A percentile compares a stretch with the other conserved stretches of the same genome.
phyloP scores from a whole-genome alignment of 2,888 invertebrate genomes.

The Carterocephalus palaemon region DNA sequence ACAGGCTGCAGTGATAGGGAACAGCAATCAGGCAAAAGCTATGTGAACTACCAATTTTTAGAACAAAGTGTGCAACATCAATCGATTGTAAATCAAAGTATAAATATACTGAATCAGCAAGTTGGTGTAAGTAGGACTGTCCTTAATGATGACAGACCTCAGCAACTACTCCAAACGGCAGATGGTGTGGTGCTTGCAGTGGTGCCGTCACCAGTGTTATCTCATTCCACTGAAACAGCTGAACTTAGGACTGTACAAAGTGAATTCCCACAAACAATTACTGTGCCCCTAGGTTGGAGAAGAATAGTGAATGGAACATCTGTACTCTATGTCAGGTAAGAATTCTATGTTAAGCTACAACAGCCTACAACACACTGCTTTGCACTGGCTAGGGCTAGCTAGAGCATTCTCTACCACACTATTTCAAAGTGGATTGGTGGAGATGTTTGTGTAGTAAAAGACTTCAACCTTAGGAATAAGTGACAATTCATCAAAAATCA shows the following conservation, averaged over 20 bases:
- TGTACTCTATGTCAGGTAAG: conserved; percentile 46
- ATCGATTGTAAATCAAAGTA: conserved; percentile 74
- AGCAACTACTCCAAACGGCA: conserved; percentile 68
- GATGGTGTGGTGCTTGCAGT: conserved; percentile 72
- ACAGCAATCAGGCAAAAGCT: conserved; percentile 59
- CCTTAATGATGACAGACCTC: conserved; percentile 54
- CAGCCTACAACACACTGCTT: too few species aligned
- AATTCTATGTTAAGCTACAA: too few species aligned
- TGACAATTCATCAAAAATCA: too few species aligned
- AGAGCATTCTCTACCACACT: too few species aligned
- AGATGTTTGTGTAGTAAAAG: too few species aligned
- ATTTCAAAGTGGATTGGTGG: too few species aligned
- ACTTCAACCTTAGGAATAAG: too few species aligned
- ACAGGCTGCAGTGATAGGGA: conserved; percentile 61
- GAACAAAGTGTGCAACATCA: conserved; percentile 76
- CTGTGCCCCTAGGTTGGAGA: conserved; percentile 74
- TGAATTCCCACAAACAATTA: conserved; percentile 62
- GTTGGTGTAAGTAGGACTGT: conserved; percentile 64
- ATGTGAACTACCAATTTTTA: conserved; percentile 75
- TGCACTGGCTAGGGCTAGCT: too few species aligned
- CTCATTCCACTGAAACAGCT: conserved; percentile 46
- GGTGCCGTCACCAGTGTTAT: conserved; percentile 52
- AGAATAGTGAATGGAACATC: conserved; percentile 67
- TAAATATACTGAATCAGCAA: conserved; percentile 75
- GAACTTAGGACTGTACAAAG: conserved; percentile 59